phyloP scores from a whole-genome alignment of 2,888 invertebrate species.

The Stenchaetothrips biformis region DNA sequence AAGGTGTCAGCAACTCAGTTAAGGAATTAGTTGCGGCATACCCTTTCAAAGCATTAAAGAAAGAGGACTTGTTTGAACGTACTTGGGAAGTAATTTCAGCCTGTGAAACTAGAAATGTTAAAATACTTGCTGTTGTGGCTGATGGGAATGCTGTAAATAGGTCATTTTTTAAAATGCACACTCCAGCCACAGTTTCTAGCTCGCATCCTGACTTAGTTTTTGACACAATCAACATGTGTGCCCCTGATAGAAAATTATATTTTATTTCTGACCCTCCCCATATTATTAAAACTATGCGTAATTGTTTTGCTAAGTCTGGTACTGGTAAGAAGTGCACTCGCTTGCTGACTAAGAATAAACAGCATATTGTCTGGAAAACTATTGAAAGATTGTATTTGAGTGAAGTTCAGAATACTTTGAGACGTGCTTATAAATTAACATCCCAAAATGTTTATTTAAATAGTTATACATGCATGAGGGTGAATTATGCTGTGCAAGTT shows the following conservation, averaged over 20 bases:
- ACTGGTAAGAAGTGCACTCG: neutral
- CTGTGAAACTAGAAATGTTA: no score
- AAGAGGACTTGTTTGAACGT: no score
- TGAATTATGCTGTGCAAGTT: neutral
- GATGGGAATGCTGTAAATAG: neutral
- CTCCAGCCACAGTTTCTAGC: neutral
- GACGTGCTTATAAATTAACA: neutral
- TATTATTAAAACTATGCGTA: neutral
- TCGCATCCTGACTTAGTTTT: neutral
- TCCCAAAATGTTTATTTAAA: neutral
- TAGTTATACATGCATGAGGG: neutral
- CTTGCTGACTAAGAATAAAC: neutral
- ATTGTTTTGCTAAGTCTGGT: neutral
- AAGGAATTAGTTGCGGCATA: neutral
- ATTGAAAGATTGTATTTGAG: neutral
- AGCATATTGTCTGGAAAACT: neutral
- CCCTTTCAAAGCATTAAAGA: no score
- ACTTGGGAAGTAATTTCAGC: no score
- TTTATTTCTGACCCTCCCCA: neutral
- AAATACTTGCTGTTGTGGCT: neutral
- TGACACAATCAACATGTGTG: neutral
- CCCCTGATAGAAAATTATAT: neutral
- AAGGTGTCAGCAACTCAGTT: neutral
- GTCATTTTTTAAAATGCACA: neutral
- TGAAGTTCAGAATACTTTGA: neutral